phyloP scores from a whole-genome alignment of 2,113 vertebrate genomes.

The Oreochromis spilurus region DNA sequence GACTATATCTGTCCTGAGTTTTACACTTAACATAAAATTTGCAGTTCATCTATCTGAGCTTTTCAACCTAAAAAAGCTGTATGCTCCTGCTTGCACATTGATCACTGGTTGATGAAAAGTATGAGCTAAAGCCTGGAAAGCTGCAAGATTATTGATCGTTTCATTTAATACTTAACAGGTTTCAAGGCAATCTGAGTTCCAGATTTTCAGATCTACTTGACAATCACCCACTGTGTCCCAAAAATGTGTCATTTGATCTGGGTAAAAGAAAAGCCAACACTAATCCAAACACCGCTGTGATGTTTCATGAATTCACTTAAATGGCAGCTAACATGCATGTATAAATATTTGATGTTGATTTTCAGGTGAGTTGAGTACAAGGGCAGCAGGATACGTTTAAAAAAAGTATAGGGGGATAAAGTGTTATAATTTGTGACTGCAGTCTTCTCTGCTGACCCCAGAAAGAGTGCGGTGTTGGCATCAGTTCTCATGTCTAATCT shows the following conservation, averaged over 20 bases:
- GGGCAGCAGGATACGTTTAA: constrained; percentile 5
- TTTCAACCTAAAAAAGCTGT: not conserved
- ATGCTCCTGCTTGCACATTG: not conserved
- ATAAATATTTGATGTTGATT: constrained; percentile 48
- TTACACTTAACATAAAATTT: not conserved
- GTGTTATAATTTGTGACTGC: constrained; percentile 65
- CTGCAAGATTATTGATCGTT: not conserved
- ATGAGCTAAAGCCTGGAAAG: not conserved
- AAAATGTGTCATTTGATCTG: not conserved
- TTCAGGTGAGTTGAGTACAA: constrained; percentile 43
- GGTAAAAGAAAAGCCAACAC: not conserved
- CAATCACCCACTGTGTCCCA: not conserved
- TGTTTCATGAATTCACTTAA: constrained; percentile 40
- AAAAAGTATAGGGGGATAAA: constrained; percentile 37
- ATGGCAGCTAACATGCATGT: not conserved
- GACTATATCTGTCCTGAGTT: not conserved
- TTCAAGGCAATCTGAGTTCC: not conserved
- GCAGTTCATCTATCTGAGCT: not conserved
- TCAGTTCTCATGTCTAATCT: constrained; percentile 70
- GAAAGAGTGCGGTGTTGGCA: constrained; percentile 69
- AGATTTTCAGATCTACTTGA: not conserved
- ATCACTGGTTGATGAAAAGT: not conserved
- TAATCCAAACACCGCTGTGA: constrained; percentile 29
- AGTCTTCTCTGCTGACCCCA: constrained; percentile 70
- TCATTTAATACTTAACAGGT: not conserved